Percentiles rank a stretch among this genome's conserved stretches.
Evolutionary conservation across 2,113 vertebrate species (phyloP).

Genomic region (Rhinoptilus africanus): DNA sequence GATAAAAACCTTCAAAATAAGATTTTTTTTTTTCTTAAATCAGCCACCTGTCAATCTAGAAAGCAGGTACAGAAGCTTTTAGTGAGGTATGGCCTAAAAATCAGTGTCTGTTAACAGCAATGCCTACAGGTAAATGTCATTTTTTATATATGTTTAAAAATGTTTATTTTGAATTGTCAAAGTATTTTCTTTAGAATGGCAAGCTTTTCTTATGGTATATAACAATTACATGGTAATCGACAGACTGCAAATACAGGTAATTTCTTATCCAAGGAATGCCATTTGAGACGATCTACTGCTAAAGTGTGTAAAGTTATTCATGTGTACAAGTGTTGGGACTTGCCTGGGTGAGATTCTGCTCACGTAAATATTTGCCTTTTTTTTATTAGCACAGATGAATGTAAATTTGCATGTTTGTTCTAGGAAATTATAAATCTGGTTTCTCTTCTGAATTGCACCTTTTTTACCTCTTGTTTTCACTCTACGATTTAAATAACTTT

Average conservation of each 20-base stretch:
- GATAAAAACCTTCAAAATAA: constrained; percentile 68
- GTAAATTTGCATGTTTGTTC: background rate
- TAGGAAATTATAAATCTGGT: background rate
- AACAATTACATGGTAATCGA: background rate
- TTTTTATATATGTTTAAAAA: background rate
- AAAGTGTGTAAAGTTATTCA: background rate
- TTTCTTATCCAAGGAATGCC: background rate
- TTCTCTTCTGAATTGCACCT: background rate
- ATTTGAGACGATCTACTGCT: background rate
- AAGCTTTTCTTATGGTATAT: background rate
- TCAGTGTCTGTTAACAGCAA: constrained; percentile 4
- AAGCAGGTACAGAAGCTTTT: constrained; percentile 20
- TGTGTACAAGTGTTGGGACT: background rate
- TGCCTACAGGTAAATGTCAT: background rate
- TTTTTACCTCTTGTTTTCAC: constrained; percentile 24
- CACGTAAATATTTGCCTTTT: background rate
- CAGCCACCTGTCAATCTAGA: constrained; percentile 67
- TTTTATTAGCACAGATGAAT: background rate
- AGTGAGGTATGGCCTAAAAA: constrained; percentile 24
- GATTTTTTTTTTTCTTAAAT: background rate
- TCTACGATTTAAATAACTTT: constrained; percentile 24
- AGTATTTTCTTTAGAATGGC: background rate
- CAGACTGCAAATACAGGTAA: background rate
- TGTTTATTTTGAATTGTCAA: background rate
- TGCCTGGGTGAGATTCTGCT: background rate